Conservation (phyloP, 2,888 invertebrate species). For the Loripinus fragilis region DNA sequence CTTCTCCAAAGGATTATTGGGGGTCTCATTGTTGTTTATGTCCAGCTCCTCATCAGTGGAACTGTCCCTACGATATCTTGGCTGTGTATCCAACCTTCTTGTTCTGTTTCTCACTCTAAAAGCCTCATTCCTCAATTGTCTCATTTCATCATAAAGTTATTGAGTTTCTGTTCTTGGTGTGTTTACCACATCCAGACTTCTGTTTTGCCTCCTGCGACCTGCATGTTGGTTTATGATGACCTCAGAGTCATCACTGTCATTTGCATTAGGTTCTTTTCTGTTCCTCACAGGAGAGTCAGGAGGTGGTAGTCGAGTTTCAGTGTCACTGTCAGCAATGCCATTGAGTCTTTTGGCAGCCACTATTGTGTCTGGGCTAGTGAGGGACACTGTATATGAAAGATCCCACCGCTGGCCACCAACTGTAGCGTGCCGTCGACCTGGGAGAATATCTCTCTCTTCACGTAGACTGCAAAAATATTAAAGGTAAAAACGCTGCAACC, state of each 20-base stretch:
- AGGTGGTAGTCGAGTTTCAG: slow-evolving; percentile 2
- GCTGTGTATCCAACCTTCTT: background rate
- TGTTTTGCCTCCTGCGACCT: slow-evolving; percentile 7
- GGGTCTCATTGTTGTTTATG: background rate
- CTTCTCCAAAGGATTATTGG: background rate
- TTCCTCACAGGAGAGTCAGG: slow-evolving; percentile 4
- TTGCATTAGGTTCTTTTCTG: background rate
- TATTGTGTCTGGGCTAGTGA: background rate
- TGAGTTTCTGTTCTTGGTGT: background rate
- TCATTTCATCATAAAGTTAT: background rate
- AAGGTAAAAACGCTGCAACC: slow-evolving; percentile 6
- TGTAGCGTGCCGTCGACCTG: slow-evolving; percentile 25
- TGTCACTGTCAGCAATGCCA: background rate
- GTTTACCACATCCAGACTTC: slow-evolving; percentile 1
- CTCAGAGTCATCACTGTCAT: background rate
- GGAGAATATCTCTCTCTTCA: background rate
- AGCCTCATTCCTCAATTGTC: background rate
- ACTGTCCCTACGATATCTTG: background rate
- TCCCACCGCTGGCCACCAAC: slow-evolving; percentile 25
- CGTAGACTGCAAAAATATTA: slow-evolving; percentile 2
- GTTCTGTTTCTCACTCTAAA: background rate
- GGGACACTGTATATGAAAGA: background rate
- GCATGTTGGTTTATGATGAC: background rate
- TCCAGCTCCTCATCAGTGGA: background rate
- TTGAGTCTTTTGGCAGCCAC: background rate